These are phyloP conservation scores for Perodicticus potto DNA, from an alignment of 2,797 vertebrate species.

Conservation along the genomic window DNA sequence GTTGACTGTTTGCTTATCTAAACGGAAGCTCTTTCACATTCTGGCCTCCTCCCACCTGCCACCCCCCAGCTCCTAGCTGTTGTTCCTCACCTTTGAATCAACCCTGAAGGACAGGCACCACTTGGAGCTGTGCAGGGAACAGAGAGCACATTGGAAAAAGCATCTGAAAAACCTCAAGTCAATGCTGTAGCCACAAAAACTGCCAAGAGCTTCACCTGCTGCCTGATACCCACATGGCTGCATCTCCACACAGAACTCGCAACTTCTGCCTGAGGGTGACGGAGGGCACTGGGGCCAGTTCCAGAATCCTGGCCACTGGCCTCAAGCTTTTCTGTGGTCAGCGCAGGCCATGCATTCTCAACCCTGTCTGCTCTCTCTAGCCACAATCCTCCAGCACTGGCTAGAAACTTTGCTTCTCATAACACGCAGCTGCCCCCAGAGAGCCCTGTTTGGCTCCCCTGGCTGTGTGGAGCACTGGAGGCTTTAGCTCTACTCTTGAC, in stretches of 20 bases:
- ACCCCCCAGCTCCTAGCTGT: not conserved
- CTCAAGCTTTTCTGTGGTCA: not conserved
- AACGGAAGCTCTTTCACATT: not conserved
- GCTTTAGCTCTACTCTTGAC: not conserved
- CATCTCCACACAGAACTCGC: not conserved
- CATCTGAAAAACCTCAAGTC: not conserved
- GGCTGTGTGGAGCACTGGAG: not conserved
- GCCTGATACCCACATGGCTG: not conserved
- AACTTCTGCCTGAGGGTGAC: not conserved
- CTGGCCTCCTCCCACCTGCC: rapidly evolving
- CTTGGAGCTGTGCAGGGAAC: not conserved
- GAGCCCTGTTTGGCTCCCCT: not conserved
- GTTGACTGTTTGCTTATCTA: not conserved
- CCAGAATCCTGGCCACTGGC: not conserved
- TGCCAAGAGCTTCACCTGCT: not conserved
- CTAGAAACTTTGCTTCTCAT: not conserved
- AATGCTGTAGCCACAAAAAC: rapidly evolving
- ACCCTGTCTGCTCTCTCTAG: not conserved
- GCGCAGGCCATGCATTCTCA: not conserved
- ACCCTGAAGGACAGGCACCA: not conserved
- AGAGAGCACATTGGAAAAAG: not conserved
- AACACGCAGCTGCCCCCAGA: rapidly evolving
- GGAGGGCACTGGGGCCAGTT: not conserved
- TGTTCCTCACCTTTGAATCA: not conserved
- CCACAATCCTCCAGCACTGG: not conserved